Percentiles rank a stretch among this genome's conserved stretches.
phyloP scores from a whole-genome alignment of 2,113 vertebrate genomes.

The Triplophysa siluroides region DNA sequence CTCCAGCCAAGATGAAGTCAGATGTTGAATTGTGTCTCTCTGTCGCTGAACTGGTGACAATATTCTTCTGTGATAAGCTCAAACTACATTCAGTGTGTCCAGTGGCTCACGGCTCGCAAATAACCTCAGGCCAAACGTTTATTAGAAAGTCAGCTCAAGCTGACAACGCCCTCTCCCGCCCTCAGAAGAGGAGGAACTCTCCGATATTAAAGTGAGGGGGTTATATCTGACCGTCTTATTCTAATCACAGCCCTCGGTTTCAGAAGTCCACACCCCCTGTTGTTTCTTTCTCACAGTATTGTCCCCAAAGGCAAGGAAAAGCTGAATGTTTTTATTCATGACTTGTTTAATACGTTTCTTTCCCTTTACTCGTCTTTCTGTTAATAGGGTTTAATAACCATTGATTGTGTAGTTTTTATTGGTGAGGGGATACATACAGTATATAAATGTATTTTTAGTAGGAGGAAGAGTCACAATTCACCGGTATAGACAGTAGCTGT shows the following conservation, averaged over 20 bases:
- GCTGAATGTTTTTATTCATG: neutral
- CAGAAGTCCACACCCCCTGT: constrained; percentile 1
- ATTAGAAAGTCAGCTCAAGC: constrained; percentile 74
- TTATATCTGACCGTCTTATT: constrained; percentile 53
- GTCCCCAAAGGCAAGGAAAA: neutral
- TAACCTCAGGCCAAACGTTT: constrained; percentile 72
- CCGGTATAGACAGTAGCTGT: too few relatives aligned
- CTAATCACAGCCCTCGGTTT: constrained; percentile 49
- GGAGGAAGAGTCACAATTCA: too few relatives aligned
- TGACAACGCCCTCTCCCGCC: constrained; percentile 39
- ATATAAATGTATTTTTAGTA: too few relatives aligned
- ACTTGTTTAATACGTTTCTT: neutral
- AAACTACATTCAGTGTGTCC: constrained; percentile 57
- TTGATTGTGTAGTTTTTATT: too few relatives aligned
- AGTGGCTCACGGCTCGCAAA: constrained; percentile 61
- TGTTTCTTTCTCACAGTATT: neutral
- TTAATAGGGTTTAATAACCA: too few relatives aligned
- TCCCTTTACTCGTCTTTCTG: too few relatives aligned
- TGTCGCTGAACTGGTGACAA: constrained; percentile 48
- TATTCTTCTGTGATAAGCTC: constrained; percentile 57
- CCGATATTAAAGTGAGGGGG: constrained; percentile 59
- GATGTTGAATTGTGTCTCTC: constrained; percentile 27
- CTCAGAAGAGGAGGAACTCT: constrained; percentile 33
- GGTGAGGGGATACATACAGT: too few relatives aligned
- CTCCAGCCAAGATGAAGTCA: constrained; percentile 44